Conservation (phyloP, 37 sponge, comb jelly and placozoan genomes). For the Chondrosia reniformis region DNA sequence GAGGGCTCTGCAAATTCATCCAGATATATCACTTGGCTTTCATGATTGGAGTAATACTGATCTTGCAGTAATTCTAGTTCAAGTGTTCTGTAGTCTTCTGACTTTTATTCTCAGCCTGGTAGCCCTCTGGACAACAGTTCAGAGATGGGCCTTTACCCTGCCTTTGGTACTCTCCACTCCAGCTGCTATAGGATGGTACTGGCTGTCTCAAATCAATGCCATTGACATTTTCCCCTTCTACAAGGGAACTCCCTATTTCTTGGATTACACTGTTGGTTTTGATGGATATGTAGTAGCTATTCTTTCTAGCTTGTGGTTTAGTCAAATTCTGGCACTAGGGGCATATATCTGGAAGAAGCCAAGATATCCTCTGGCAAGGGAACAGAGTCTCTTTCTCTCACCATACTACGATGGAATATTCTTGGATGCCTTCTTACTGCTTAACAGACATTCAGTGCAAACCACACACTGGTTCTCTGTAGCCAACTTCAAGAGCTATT, state of each 20-base stretch:
- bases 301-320: slow-evolving; percentile 37
- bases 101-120: slow-evolving; percentile 37
- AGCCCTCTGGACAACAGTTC: slow-evolving; percentile 38
- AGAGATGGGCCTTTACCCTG: slow-evolving; percentile 29
- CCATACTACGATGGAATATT: slow-evolving; percentile 73
- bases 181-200: slow-evolving; percentile 1
- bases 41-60: not conserved
- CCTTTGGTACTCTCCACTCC: slow-evolving; percentile 62
- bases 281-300: slow-evolving; percentile 7
- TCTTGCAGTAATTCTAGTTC: slow-evolving; percentile 18
- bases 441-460: slow-evolving; percentile 52
- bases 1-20: not conserved
- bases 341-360: slow-evolving; percentile 38
- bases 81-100: slow-evolving; percentile 48
- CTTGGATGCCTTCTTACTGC: slow-evolving; percentile 59
- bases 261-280: not conserved
- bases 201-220: not conserved
- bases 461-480: not conserved
- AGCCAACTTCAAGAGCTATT: slow-evolving; percentile 6
- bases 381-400: slow-evolving; percentile 63
- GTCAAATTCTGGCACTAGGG: slow-evolving; percentile 46
- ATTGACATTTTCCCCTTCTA: not conserved
- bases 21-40: slow-evolving; percentile 13
- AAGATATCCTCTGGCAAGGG: slow-evolving; percentile 55
- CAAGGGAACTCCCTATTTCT: not conserved